Base-by-base conservation (phyloP, 2,888 invertebrate genomes). In the Peribatodes rhomboidaria region DNA sequence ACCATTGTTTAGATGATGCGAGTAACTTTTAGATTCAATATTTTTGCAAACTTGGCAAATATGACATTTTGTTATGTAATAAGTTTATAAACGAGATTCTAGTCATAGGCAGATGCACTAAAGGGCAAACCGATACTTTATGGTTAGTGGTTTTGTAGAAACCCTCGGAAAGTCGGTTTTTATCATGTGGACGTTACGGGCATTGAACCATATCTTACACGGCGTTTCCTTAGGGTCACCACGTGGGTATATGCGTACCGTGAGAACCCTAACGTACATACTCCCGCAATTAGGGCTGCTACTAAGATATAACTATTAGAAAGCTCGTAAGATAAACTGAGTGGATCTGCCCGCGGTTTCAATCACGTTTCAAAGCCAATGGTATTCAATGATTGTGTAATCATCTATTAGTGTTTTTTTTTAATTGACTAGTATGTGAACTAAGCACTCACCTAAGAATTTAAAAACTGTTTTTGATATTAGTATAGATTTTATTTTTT, bases 161-260 rank as follows among this genome's bases (percentile, higher is more conserved):
- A 66, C 55, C 61, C 44, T 55, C 64, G 59, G 67, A 62, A 64
- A 67, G 69, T 61, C 65, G 61, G 55, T 65, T 65, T 70, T 71
- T 74, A 61, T 67, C 74, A 72, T 81, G 80, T 77, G 83, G 79
- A 84, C 88, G 89, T 92, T 90, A 85, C 74, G 83, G 75, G 82
- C 91, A 83, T 85, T 87, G 86, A 89, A 92, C 87, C 93, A 88
- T 90, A 87, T 83, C 89, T 78, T 89, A 84, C 85, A 81, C 77
- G 72, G 73, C 74, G 75, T 78, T 86, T 81, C 86, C 84, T 89
- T 87, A 77, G 85, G 86, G 84, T 80, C 71, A 82, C 79, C 72
- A 75, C 80, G 78, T 81, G 77, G 76, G 71, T 69, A 61, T 61
- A 64, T 72, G 68, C 68, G 52, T 33, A 50, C 54, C 89, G 90